Conservation (phyloP, 2,113 vertebrate species). For the Trematomus loennbergii region DNA sequence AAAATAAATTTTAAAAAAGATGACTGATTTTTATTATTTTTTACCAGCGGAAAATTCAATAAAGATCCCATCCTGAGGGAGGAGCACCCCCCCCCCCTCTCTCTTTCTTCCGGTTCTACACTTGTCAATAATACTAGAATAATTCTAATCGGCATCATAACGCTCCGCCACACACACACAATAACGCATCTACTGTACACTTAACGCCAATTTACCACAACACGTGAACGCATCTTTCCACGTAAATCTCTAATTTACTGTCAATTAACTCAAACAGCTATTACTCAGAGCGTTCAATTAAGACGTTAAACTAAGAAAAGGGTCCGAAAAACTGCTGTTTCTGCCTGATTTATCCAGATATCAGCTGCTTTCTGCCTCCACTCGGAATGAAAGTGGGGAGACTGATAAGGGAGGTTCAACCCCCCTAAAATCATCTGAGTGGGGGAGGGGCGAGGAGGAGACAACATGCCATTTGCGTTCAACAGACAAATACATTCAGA, state of each 20-base stretch:
- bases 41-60: conserved; percentile 71
- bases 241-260: neutral
- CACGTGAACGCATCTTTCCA: neutral
- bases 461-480: conserved; percentile 33
- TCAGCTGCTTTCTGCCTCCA: neutral
- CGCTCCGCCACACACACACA: too few species aligned
- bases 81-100: conserved; percentile 28
- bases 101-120: conserved; percentile 8
- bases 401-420: conserved; percentile 26
- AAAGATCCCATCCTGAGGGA: conserved; percentile 64
- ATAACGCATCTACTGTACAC: neutral
- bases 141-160: neutral
- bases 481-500: neutral
- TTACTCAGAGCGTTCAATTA: neutral
- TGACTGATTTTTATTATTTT: neutral
- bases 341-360: neutral
- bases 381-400: conserved; percentile 23
- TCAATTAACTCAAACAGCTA: neutral
- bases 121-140: conserved; percentile 20
- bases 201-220: neutral
- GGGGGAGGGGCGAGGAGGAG: conserved; percentile 44
- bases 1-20: neutral
- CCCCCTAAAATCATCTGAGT: conserved; percentile 8
- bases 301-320: neutral
- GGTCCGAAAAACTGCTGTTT: neutral